phyloP scores from a whole-genome alignment of 2,797 vertebrate species.

The Chloroceryle amazona region DNA sequence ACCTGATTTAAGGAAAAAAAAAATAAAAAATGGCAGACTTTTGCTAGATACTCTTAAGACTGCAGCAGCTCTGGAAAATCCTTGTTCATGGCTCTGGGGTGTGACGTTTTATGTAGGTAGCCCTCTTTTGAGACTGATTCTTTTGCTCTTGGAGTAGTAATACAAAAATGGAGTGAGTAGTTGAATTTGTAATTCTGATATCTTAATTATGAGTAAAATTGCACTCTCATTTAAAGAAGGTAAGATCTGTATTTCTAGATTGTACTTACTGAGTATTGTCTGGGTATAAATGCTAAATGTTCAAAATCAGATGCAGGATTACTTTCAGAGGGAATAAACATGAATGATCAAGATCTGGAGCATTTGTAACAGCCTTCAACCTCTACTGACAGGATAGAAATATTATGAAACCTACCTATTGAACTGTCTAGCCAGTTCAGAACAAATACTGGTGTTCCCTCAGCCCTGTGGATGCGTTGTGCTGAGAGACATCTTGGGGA shows the following conservation, averaged over 20 bases:
- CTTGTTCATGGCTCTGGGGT: not conserved
- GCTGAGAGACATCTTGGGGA: not conserved
- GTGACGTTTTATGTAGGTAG: not conserved
- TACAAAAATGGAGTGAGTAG: not conserved
- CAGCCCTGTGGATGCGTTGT: not conserved
- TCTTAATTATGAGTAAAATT: not conserved
- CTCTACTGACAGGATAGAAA: not conserved
- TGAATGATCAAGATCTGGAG: not conserved
- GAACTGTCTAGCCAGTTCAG: not conserved
- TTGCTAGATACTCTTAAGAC: not conserved
- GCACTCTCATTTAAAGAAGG: not conserved
- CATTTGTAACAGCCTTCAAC: not conserved
- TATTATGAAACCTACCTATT: conserved; percentile 20
- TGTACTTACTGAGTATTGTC: fast-evolving
- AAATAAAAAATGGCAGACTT: conserved; percentile 40
- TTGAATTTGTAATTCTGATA: not conserved
- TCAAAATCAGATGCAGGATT: not conserved
- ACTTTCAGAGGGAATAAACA: not conserved
- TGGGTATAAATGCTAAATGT: not conserved
- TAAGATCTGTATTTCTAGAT: not conserved
- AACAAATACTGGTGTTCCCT: not conserved
- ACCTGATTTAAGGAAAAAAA: not conserved
- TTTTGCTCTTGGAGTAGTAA: not conserved
- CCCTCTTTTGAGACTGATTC: not conserved
- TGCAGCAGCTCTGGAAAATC: conserved; percentile 23